Base-by-base conservation (phyloP, 2,113 vertebrate genomes). In the Alligator sinensis region DNA sequence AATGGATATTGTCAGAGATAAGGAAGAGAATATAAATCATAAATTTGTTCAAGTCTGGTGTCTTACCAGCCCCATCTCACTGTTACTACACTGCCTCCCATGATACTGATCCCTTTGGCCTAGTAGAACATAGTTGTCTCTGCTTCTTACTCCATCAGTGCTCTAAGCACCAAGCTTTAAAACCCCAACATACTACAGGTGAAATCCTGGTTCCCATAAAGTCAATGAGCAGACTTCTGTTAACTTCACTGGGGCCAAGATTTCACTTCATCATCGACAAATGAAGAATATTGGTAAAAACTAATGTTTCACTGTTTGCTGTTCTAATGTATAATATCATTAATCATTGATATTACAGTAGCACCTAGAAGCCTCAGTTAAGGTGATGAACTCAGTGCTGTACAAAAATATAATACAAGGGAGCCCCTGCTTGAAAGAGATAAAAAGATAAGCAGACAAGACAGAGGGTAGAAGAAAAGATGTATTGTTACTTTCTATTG, bases 1-100 rank as follows among this genome's bases (percentile, higher is more conserved):
- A 94, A 95, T 96, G 88, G 90, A 89, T 96, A 91, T 95, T 96
- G 94, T 95, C 94, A 95, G 30, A 91, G 93, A 95, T 95, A 92
- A 93, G 90, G 77, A 95, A 91, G 16, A 89, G 88, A 96, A 93
- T 94, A 97, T 95, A 94, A 94, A 95, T 96, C 96, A 96, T 86
- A 94, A 95, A 96, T 82, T 87, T 90, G 62, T 89, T 82, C 90
- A 70, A 93, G 93, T 94, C 88, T 96, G 58, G 57, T 93, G 64
- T 93, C 70, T 84, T 82, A 64, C 93, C 77, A 79, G 59, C 63
- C 86, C 88, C 87, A 87, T 89, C 82, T 94, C 87, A 84, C 89
- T 87, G 80, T 75, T 94, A 30, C 82, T 93, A 25, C 77, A 34
- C 75, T 83, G 61, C 95, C 94, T 95, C 96, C 93, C 92, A 95